These are phyloP conservation scores for Notodonta dromedarius DNA, from an alignment of 2,888 invertebrate genomes.

Conservation along the genomic window DNA sequence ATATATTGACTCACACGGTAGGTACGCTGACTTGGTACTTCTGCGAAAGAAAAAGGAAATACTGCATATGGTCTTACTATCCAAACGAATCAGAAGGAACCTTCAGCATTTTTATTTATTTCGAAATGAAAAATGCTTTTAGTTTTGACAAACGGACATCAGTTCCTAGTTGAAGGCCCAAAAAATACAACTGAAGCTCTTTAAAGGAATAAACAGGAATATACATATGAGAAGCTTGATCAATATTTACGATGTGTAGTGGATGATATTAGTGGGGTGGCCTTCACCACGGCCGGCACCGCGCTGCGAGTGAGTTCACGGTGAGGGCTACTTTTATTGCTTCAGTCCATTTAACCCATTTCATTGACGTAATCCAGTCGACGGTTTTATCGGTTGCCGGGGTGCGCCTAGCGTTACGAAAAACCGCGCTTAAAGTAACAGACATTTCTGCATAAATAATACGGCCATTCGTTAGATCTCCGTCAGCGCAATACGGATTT, in stretches of 20 bases:
- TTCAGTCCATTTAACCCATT: constrained; percentile 73
- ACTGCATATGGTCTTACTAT: too few relatives aligned
- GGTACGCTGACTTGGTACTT: too few relatives aligned
- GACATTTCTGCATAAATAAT: constrained; percentile 14
- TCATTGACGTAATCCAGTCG: constrained; percentile 70
- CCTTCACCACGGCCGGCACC: constrained; percentile 62
- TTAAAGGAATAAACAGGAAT: neutral
- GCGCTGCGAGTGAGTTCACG: constrained; percentile 65
- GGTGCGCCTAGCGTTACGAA: constrained; percentile 35
- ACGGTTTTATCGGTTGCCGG: constrained; percentile 52
- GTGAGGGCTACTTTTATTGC: constrained; percentile 76
- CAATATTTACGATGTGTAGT: constrained; percentile 40
- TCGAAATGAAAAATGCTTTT: too few relatives aligned
- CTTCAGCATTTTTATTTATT: too few relatives aligned
- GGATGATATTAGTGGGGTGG: constrained; percentile 36
- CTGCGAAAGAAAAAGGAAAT: too few relatives aligned
- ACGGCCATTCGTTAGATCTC: constrained; percentile 20
- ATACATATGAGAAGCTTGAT: neutral
- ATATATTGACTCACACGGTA: constrained; percentile 16
- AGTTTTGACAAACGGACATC: too few relatives aligned
- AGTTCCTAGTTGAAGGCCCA: too few relatives aligned
- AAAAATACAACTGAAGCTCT: neutral
- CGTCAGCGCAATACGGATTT: constrained; percentile 21
- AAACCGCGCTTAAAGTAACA: constrained; percentile 18
- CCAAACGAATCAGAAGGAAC: too few relatives aligned